Evolutionary conservation across 2,113 vertebrate genomes (phyloP).

Genomic region (Varanus salvator): DNA sequence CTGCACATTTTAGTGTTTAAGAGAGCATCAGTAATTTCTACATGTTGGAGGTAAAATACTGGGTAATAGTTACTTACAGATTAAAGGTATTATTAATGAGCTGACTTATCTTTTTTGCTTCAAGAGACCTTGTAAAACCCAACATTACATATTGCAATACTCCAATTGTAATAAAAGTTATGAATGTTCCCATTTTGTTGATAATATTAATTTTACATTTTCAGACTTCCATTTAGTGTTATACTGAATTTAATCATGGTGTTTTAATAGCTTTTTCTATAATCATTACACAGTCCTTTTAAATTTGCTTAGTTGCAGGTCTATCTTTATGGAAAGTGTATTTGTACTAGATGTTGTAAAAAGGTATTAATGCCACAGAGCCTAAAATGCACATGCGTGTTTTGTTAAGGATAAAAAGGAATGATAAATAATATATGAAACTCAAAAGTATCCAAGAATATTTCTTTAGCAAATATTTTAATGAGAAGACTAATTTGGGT

Average conservation of each 20-base stretch:
- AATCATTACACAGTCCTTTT: conserved; percentile 52
- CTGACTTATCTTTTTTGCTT: conserved; percentile 52
- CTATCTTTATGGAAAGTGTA: conserved; percentile 40
- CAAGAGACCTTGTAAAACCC: conserved; percentile 51
- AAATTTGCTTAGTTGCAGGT: conserved; percentile 39
- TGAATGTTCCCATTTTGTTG: conserved; percentile 47
- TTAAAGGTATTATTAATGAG: conserved; percentile 46
- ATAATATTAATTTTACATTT: conserved; percentile 57
- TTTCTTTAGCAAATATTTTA: conserved; percentile 37
- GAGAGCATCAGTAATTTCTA: not conserved
- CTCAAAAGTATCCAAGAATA: not conserved
- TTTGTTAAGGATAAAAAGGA: not conserved
- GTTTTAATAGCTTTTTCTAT: conserved; percentile 65
- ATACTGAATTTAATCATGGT: conserved; percentile 55
- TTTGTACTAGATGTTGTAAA: not conserved
- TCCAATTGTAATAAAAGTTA: conserved; percentile 59
- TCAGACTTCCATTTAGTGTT: conserved; percentile 53
- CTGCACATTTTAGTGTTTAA: conserved; percentile 28
- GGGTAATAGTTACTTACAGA: conserved; percentile 4
- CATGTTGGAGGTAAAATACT: conserved; percentile 24
- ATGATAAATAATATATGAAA: not conserved
- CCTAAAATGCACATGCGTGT: not conserved
- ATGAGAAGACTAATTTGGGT: conserved; percentile 20
- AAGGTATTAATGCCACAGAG: conserved; percentile 5
- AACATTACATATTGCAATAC: conserved; percentile 45